Evolutionary conservation across 1,140 invertebrate genomes (phyloP).

Genomic region (Yoshiicerus persimilis): DNA sequence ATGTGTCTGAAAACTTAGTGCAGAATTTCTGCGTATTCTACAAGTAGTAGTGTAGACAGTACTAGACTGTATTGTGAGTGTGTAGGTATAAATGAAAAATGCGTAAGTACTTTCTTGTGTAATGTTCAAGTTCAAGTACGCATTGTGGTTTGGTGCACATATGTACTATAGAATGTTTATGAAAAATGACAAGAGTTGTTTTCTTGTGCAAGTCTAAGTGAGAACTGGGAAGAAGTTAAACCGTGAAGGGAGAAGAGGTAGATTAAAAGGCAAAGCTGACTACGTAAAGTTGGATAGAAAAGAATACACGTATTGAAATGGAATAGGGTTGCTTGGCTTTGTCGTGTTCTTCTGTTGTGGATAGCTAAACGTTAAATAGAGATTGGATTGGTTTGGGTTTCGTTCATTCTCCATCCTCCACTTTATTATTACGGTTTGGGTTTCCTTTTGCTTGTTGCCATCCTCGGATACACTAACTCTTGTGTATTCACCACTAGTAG

Average conservation of each 20-base stretch:
- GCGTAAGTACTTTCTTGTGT: background rate
- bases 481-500: background rate
- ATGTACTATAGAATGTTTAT: background rate
- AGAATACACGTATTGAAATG: background rate
- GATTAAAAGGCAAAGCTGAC: background rate
- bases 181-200: background rate
- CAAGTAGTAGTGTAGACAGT: background rate
- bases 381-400: constrained; percentile 13
- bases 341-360: background rate
- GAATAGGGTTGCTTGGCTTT: background rate
- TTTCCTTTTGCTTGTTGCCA: background rate
- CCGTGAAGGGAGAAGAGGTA: constrained; percentile 13
- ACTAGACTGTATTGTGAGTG: background rate
- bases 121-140: background rate
- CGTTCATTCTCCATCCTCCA: constrained; percentile 11
- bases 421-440: background rate
- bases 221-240: constrained; percentile 8
- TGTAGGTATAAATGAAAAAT: background rate
- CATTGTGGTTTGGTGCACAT: background rate
- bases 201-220: background rate
- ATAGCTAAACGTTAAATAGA: constrained; percentile 14
- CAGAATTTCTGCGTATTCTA: background rate
- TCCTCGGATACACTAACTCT: background rate
- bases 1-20: background rate
- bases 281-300: background rate